Conservation (phyloP, 2,113 vertebrate species). For the Scortum barcoo region DNA sequence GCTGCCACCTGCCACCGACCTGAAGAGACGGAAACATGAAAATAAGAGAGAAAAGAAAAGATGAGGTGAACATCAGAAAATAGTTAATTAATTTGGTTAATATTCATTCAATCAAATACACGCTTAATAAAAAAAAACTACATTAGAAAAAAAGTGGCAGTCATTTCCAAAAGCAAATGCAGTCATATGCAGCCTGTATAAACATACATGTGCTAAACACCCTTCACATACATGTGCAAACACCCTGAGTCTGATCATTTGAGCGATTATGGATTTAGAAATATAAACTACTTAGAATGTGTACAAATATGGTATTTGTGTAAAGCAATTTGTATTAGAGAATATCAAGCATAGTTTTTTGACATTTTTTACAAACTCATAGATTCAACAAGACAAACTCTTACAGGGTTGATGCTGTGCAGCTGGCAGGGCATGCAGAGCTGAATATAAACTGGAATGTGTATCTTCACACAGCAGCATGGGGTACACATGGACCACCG, state of each 20-base stretch:
- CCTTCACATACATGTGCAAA: too few relatives aligned
- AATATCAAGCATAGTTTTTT: not conserved
- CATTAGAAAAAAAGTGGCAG: too few relatives aligned
- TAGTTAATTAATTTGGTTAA: not conserved
- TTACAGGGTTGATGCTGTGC: conserved; percentile 86
- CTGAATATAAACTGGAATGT: too few relatives aligned
- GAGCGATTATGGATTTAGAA: not conserved
- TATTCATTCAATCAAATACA: not conserved
- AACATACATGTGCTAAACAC: too few relatives aligned
- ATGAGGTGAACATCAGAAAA: not conserved
- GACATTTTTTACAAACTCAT: not conserved
- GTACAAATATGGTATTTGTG: not conserved
- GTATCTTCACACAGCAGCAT: conserved; percentile 85
- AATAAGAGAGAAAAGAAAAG: not conserved
- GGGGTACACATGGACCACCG: conserved; percentile 91
- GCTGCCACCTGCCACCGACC: conserved; percentile 90
- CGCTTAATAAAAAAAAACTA: not conserved
- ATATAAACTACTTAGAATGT: not conserved
- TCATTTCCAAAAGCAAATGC: too few relatives aligned
- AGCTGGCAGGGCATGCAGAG: conserved; percentile 93
- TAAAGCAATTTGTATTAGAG: not conserved
- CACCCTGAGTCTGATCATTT: too few relatives aligned
- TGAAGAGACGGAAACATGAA: conserved; percentile 57
- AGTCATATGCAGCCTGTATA: too few relatives aligned
- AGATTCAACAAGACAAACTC: conserved; percentile 10